phyloP scores from a whole-genome alignment of 1,140 invertebrate species.

The Phenacoccus solenopsis region DNA sequence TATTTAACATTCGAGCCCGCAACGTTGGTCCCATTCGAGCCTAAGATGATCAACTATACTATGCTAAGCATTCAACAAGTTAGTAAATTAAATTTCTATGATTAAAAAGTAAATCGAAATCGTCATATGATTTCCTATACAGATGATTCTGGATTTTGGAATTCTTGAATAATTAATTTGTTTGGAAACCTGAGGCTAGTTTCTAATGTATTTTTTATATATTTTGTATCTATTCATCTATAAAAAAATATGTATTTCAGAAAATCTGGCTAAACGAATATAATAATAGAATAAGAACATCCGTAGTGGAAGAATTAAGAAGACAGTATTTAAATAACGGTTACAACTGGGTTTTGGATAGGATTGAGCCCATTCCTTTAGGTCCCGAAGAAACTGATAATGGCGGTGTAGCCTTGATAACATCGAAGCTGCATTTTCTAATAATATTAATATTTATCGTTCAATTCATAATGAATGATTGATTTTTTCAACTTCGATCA shows the following conservation, averaged over 20 bases:
- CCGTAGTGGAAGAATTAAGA: conserved; percentile 57
- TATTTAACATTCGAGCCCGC: conserved; percentile 65
- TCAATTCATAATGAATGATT: neutral
- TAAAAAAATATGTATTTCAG: conserved; percentile 35
- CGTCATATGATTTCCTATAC: neutral
- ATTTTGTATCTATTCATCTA: neutral
- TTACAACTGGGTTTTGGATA: conserved; percentile 68
- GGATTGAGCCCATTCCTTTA: conserved; percentile 41
- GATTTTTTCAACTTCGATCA: neutral
- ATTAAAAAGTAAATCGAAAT: neutral
- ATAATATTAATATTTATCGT: neutral
- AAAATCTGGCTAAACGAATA: conserved; percentile 65
- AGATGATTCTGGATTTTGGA: neutral
- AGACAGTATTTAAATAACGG: conserved; percentile 46
- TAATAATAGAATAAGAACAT: conserved; percentile 51
- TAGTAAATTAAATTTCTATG: conserved; percentile 28
- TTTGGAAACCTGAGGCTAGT: neutral
- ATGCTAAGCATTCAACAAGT: conserved; percentile 64
- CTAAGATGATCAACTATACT: conserved; percentile 68
- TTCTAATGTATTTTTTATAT: neutral
- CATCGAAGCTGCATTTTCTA: neutral
- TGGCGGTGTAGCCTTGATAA: neutral
- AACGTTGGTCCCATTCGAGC: conserved; percentile 85
- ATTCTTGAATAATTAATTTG: neutral
- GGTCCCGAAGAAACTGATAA: neutral